Percentiles rank a stretch among this genome's conserved stretches.
These are phyloP conservation scores for Amphimedon queenslandica DNA, from an alignment of 37 sponge, comb jelly and placozoan genomes.

Conservation along the genomic window DNA sequence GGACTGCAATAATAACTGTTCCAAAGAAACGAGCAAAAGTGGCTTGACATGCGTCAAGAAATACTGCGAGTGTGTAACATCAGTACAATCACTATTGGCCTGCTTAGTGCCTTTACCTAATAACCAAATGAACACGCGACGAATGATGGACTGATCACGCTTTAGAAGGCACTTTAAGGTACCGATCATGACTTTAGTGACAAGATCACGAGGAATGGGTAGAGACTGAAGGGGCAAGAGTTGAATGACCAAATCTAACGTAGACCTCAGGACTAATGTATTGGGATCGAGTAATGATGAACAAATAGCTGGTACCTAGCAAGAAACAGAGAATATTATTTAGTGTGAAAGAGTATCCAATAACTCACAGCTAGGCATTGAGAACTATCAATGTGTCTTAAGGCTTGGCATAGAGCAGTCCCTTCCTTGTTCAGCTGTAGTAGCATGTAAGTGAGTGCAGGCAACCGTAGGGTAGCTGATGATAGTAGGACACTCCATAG, in stretches of 20 bases:
- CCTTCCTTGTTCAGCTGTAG: conserved; percentile 45
- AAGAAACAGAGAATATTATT: neutral
- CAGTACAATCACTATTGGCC: neutral
- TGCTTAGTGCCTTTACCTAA: conserved; percentile 20
- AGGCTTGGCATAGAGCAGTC: neutral
- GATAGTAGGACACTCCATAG: conserved; percentile 54
- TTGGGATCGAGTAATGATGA: conserved; percentile 67
- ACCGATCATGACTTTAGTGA: conserved; percentile 38
- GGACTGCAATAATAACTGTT: neutral
- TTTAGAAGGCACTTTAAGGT: conserved; percentile 70
- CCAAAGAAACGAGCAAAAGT: conserved; percentile 1
- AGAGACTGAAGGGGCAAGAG: conserved; percentile 65
- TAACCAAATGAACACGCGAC: conserved; percentile 79
- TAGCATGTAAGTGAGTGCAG: conserved; percentile 30
- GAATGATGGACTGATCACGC: conserved; percentile 75
- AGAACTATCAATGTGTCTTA: neutral
- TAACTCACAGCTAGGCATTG: neutral
- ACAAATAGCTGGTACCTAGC: conserved; percentile 55
- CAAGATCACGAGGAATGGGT: conserved; percentile 25
- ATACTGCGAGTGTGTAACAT: neutral
- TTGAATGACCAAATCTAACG: conserved; percentile 54
- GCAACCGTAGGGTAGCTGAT: conserved; percentile 32
- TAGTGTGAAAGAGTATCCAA: no score
- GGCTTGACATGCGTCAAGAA: neutral
- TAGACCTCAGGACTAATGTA: conserved; percentile 51